phyloP scores from a whole-genome alignment of 2,797 vertebrate species.

The Macroramphosus scolopax region DNA sequence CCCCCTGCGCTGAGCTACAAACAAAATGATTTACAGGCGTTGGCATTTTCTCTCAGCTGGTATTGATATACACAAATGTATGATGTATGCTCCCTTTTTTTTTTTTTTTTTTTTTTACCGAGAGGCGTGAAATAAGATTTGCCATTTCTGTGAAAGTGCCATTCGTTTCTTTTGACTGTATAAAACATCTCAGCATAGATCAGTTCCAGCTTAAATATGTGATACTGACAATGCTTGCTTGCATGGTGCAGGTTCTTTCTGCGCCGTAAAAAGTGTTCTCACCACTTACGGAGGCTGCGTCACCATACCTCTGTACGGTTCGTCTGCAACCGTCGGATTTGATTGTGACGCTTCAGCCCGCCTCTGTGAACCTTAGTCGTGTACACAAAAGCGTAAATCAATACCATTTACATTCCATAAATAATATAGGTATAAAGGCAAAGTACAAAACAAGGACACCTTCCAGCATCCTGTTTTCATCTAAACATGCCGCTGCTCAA shows the following conservation, averaged over 20 bases:
- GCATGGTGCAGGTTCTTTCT: too few relatives aligned
- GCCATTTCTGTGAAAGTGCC: conserved; percentile 21
- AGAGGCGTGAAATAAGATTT: conserved; percentile 33
- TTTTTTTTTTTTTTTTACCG: too few relatives aligned
- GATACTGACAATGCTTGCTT: neutral
- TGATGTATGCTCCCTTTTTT: too few relatives aligned
- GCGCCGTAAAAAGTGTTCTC: too few relatives aligned
- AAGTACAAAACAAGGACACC: conserved; percentile 38
- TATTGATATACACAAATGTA: conserved; percentile 46
- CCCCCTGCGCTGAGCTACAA: conserved; percentile 33
- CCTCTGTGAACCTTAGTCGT: neutral
- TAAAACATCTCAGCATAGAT: too few relatives aligned
- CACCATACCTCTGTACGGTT: neutral
- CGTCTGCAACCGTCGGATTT: neutral
- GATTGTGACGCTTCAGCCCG: neutral
- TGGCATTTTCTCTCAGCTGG: conserved; percentile 43
- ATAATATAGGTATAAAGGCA: conserved; percentile 8
- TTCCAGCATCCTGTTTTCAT: conserved; percentile 11
- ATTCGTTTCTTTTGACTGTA: conserved; percentile 24
- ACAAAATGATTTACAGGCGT: conserved; percentile 52
- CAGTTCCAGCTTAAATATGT: too few relatives aligned
- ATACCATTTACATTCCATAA: conserved; percentile 25
- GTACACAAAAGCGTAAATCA: conserved; percentile 31
- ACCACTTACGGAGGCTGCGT: too few relatives aligned
- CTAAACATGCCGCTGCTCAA: conserved; percentile 4